A percentile compares a stretch with the other conserved stretches of the same genome.
phyloP scores from a whole-genome alignment of 2,888 invertebrate species.

The Andrena praecox region DNA sequence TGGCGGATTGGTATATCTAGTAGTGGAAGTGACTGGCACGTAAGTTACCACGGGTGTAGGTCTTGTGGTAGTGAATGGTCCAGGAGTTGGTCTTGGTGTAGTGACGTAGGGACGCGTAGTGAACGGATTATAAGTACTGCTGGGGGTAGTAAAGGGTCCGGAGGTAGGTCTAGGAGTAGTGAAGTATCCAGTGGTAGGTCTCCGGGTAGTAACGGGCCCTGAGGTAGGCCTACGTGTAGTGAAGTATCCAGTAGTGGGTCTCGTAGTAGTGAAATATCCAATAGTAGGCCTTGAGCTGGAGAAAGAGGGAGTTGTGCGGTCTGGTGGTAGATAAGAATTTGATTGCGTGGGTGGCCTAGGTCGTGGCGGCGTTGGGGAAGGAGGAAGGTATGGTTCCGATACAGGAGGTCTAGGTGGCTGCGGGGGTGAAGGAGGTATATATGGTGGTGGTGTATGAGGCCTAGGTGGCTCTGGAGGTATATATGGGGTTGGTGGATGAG shows the following conservation, averaged over 20 bases:
- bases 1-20: not conserved
- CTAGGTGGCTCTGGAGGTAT: not conserved
- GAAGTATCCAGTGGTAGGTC: conserved; percentile 33
- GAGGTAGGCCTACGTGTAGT: not conserved
- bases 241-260: not conserved
- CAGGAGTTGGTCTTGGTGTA: not conserved
- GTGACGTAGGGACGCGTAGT: not conserved
- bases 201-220: not conserved
- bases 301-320: not conserved
- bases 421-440: not conserved
- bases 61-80: no score
- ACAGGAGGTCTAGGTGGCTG: conserved; percentile 38
- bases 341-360: conserved; percentile 19
- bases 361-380: not conserved
- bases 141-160: not conserved
- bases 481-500: conserved; percentile 26
- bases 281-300: not conserved
- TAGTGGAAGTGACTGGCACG: not conserved
- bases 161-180: conserved; percentile 45
- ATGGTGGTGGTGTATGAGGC: conserved; percentile 4
- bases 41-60: no score
- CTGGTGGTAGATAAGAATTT: conserved; percentile 33
- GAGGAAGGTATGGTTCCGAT: no score
- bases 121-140: not conserved
- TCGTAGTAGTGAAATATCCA: not conserved